Evolutionary conservation across 2,888 invertebrate species (phyloP).

Genomic region (Empis stercorea): DNA sequence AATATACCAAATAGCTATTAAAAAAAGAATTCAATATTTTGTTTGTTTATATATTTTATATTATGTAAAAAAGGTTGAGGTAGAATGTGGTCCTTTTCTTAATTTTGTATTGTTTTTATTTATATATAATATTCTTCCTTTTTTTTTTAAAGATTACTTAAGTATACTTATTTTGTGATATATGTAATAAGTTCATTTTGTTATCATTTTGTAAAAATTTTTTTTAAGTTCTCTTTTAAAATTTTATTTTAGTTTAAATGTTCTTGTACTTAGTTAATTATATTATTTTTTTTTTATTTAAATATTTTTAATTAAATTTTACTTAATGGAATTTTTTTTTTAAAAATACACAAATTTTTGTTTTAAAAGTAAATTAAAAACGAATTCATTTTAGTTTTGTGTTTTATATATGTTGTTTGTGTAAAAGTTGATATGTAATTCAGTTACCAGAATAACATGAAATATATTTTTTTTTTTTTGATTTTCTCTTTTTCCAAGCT

Average conservation of each 20-base stretch:
- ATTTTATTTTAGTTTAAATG: background rate
- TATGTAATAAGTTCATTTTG: background rate
- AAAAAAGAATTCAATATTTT: background rate
- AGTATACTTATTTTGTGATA: background rate
- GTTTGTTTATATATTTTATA: no score
- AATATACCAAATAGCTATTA: no score
- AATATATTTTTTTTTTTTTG: no score
- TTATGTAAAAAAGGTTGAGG: background rate
- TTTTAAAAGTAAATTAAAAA: no score
- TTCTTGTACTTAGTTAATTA: background rate
- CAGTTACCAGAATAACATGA: no score
- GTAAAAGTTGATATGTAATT: no score
- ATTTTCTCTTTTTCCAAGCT: no score
- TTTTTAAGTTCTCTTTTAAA: no score
- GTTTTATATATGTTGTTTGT: background rate
- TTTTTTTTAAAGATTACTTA: background rate
- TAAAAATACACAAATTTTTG: no score
- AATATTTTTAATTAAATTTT: background rate
- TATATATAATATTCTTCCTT: no score
- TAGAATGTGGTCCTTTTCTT: constrained; percentile 1
- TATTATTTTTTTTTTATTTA: background rate
- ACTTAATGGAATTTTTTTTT: background rate
- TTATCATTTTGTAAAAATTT: background rate
- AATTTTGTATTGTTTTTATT: background rate
- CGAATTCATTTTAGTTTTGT: background rate